Conservation (phyloP, 2,797 vertebrate species). For the Melanotaenia boesemani region DNA sequence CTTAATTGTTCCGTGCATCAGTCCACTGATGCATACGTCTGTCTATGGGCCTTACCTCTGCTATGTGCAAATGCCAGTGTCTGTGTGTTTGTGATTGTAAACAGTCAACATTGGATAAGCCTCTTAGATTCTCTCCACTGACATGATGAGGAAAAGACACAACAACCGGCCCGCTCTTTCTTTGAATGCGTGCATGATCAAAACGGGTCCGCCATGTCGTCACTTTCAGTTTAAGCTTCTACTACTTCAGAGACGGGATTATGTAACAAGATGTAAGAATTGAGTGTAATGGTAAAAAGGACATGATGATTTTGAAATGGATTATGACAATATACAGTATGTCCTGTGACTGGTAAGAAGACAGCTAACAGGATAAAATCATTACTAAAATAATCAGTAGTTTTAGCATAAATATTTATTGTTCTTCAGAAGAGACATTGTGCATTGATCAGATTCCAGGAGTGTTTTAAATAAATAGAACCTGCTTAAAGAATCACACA, state of each 20-base stretch:
- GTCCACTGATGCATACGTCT: conserved; percentile 39
- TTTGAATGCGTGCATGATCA: conserved; percentile 34
- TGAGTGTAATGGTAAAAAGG: conserved; percentile 20
- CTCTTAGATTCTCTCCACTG: conserved; percentile 67
- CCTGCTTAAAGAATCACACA: neutral
- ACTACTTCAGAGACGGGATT: conserved; percentile 47
- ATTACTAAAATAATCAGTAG: conserved; percentile 9
- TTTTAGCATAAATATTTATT: conserved; percentile 17
- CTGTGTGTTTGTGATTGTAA: conserved; percentile 30
- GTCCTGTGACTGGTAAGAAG: neutral
- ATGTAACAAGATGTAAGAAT: conserved; percentile 44
- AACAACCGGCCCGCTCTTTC: conserved; percentile 47
- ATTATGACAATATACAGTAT: conserved; percentile 13
- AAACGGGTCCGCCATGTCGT: conserved; percentile 42
- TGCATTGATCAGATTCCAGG: conserved; percentile 1
- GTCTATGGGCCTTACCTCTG: conserved; percentile 22
- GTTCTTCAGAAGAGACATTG: conserved; percentile 8
- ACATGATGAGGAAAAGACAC: conserved; percentile 65
- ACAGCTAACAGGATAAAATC: conserved; percentile 23
- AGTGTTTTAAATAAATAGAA: conserved; percentile 12
- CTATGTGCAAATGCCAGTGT: conserved; percentile 36
- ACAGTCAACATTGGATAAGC: conserved; percentile 68
- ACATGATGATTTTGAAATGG: conserved; percentile 20
- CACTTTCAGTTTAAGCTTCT: conserved; percentile 33
- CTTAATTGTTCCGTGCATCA: conserved; percentile 25